Evolutionary conservation across 2,113 vertebrate species (phyloP).

Genomic region (Misgurnus anguillicaudatus): DNA sequence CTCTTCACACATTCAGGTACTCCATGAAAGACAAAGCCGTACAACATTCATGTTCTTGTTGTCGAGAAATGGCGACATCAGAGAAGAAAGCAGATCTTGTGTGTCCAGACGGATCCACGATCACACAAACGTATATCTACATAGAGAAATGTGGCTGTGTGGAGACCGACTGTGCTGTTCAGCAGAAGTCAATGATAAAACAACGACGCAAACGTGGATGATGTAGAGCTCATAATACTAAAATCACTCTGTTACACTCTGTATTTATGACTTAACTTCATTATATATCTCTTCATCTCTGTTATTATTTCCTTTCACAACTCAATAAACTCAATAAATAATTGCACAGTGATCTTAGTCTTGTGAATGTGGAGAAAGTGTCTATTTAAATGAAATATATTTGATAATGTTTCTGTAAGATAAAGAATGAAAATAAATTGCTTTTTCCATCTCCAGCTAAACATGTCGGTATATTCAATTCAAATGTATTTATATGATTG

Average conservation of each 20-base stretch:
- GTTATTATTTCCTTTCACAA: neutral
- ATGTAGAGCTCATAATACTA: neutral
- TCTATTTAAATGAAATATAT: no score
- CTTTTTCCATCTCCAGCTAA: no score
- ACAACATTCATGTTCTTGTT: slow-evolving; percentile 68
- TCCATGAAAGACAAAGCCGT: slow-evolving; percentile 47
- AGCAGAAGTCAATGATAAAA: neutral
- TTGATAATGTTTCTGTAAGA: no score
- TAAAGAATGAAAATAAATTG: no score
- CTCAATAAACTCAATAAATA: no score
- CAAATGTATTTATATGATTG: no score
- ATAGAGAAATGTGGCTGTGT: slow-evolving; percentile 65
- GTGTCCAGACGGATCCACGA: slow-evolving; percentile 57
- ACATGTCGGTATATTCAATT: no score
- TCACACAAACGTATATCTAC: slow-evolving; percentile 62
- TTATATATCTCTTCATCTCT: slow-evolving; percentile 7
- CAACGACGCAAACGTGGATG: slow-evolving; percentile 34
- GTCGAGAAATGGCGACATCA: slow-evolving; percentile 60
- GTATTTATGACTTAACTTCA: slow-evolving; percentile 42
- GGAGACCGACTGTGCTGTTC: slow-evolving; percentile 54
- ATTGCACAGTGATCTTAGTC: no score
- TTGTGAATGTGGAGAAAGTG: no score
- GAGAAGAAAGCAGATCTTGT: slow-evolving; percentile 57
- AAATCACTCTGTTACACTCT: slow-evolving; percentile 17
- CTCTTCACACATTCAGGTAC: slow-evolving; percentile 55